Conservation (phyloP, 2,113 vertebrate species). For the Macquaria australasica region DNA sequence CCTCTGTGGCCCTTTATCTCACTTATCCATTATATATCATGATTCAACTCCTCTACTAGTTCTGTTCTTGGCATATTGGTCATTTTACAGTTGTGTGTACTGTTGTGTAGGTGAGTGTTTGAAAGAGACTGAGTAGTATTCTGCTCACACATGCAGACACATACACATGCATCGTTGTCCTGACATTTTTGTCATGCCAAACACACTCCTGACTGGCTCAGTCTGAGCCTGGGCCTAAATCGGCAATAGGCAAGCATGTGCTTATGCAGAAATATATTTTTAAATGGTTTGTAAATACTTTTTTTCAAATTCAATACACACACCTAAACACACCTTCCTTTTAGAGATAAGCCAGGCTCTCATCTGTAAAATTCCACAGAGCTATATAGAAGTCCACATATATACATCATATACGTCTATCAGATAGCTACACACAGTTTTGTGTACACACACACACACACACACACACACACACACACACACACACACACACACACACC, state of each 20-base stretch:
- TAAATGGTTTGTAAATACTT: constrained; percentile 1
- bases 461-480: constrained; percentile 22
- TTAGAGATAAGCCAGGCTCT: constrained; percentile 12
- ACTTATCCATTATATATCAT: constrained; percentile 42
- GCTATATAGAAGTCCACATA: constrained; percentile 15
- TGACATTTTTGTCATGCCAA: constrained; percentile 75
- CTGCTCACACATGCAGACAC: constrained; percentile 61
- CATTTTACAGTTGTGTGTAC: constrained; percentile 47
- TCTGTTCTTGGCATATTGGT: constrained; percentile 43
- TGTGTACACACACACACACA: constrained; percentile 2
- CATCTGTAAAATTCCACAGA: not conserved
- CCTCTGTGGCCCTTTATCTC: constrained; percentile 37
- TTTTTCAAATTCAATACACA: not conserved
- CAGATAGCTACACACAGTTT: constrained; percentile 28
- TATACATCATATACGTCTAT: constrained; percentile 12
- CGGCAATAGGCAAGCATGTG: constrained; percentile 39
- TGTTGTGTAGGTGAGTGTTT: constrained; percentile 39
- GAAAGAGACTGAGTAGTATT: constrained; percentile 55
- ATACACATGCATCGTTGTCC: constrained; percentile 74
- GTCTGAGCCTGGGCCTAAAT: constrained; percentile 15
- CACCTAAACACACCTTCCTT: constrained; percentile 16
- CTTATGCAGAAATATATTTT: constrained; percentile 24
- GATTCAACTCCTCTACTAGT: constrained; percentile 26
- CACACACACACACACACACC: constrained; percentile 30
- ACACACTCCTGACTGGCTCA: constrained; percentile 60